Conservation (phyloP, 1,140 invertebrate species). For the Dendroctonus valens region DNA sequence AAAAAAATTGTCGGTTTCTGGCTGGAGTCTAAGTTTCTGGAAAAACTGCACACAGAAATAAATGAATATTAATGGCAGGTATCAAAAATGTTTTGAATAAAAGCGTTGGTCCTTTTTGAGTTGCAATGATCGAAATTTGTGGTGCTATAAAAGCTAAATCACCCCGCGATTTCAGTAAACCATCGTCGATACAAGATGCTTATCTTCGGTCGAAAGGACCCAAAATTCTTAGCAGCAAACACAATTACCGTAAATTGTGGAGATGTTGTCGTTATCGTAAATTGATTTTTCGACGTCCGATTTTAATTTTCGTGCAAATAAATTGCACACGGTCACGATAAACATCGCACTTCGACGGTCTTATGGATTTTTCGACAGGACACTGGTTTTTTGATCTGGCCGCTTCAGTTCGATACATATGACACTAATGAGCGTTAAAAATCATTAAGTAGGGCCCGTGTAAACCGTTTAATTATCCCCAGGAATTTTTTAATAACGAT, state of each 20-base stretch:
- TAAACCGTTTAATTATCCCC: slow-evolving; percentile 16
- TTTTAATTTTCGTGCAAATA: slow-evolving; percentile 41
- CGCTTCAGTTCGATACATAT: slow-evolving; percentile 2
- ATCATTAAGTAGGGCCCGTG: slow-evolving; percentile 5
- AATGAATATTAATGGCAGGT: too few species aligned
- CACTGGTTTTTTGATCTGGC: slow-evolving; percentile 14
- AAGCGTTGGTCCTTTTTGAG: too few species aligned
- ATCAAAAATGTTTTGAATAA: too few species aligned
- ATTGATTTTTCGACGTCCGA: slow-evolving; percentile 41
- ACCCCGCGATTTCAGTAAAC: slow-evolving; percentile 19
- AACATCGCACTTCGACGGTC: slow-evolving; percentile 22
- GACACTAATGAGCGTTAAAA: slow-evolving; percentile 15
- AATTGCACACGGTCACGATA: slow-evolving; percentile 35
- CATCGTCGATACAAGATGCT: slow-evolving; percentile 26
- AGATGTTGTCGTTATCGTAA: slow-evolving; percentile 37
- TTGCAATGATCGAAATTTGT: neutral
- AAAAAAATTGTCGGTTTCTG: too few species aligned
- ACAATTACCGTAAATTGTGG: slow-evolving; percentile 41
- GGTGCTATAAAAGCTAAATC: slow-evolving; percentile 6
- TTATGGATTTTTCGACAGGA: slow-evolving; percentile 18
- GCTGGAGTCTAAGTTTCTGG: too few species aligned
- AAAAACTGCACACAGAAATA: too few species aligned
- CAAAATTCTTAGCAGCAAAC: slow-evolving; percentile 38
- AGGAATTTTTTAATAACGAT: neutral
- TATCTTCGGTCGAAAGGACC: slow-evolving; percentile 27